Evolutionary conservation across 2,888 invertebrate genomes (phyloP).

Genomic region (Himalopsyche kuldschensis): DNA sequence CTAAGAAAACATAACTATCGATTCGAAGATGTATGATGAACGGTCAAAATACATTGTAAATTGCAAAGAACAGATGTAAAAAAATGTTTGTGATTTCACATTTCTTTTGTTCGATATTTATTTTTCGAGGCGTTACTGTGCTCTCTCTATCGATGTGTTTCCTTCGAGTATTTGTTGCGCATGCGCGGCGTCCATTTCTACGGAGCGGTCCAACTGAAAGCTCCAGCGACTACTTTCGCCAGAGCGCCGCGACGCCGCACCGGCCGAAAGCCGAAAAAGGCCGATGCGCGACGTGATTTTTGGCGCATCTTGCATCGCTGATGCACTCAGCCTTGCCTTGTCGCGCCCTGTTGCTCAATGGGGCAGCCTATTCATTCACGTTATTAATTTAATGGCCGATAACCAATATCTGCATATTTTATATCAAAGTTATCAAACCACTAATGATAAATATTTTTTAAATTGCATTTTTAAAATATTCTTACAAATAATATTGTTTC

Average conservation of each 20-base stretch:
- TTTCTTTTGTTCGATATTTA: no score
- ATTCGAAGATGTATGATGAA: no score
- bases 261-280: neutral
- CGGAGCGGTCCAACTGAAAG: neutral
- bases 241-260: neutral
- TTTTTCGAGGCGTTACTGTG: slow-evolving; percentile 8
- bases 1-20: no score
- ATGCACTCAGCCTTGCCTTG: neutral
- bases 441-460: no score
- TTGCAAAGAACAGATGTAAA: no score
- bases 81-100: no score
- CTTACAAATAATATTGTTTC: no score
- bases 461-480: no score
- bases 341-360: slow-evolving; percentile 12
- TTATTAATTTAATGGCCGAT: neutral
- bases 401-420: neutral
- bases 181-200: slow-evolving; percentile 5
- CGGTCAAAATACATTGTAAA: no score
- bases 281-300: neutral
- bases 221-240: neutral
- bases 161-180: neutral
- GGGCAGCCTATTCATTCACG: neutral
- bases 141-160: slow-evolving; percentile 20
- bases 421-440: no score
- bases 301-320: slow-evolving; percentile 3